These are phyloP conservation scores for Tympanoctomys barrerae DNA, from an alignment of 2,797 vertebrate genomes.

Conservation along the genomic window DNA sequence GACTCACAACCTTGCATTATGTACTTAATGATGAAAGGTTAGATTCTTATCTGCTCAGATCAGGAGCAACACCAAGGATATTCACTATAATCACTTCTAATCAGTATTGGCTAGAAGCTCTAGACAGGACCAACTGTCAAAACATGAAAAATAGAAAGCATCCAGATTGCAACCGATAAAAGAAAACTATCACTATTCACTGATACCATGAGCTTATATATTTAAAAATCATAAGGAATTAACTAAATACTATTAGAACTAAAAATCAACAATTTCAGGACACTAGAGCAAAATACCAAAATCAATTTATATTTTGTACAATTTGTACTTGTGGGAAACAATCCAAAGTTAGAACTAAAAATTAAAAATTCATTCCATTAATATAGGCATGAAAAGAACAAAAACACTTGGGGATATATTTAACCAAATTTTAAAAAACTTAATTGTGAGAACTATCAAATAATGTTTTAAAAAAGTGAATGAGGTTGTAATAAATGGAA, in stretches of 20 bases:
- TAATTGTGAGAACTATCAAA: background rate
- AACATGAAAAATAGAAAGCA: conserved; percentile 20
- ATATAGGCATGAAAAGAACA: conserved; percentile 17
- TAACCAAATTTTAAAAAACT: background rate
- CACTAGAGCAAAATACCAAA: conserved; percentile 5
- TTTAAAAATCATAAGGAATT: background rate
- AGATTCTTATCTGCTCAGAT: background rate
- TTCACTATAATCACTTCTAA: background rate
- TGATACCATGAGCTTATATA: background rate
- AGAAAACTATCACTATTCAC: background rate
- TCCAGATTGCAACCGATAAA: background rate
- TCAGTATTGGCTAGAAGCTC: conserved; percentile 12
- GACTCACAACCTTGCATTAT: background rate
- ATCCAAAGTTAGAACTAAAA: conserved; percentile 4
- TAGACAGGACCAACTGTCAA: background rate
- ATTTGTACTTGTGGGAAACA: background rate
- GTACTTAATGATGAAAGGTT: conserved; percentile 12
- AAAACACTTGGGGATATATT: conserved; percentile 22
- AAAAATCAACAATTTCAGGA: conserved; percentile 37
- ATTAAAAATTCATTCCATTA: conserved; percentile 14
- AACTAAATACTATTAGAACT: conserved; percentile 17
- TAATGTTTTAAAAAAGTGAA: background rate
- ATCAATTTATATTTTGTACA: background rate
- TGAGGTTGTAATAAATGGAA: background rate
- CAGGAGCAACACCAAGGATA: conserved; percentile 18